Conservation (phyloP, 1,140 invertebrate species). For the Reticulitermes speratus region DNA sequence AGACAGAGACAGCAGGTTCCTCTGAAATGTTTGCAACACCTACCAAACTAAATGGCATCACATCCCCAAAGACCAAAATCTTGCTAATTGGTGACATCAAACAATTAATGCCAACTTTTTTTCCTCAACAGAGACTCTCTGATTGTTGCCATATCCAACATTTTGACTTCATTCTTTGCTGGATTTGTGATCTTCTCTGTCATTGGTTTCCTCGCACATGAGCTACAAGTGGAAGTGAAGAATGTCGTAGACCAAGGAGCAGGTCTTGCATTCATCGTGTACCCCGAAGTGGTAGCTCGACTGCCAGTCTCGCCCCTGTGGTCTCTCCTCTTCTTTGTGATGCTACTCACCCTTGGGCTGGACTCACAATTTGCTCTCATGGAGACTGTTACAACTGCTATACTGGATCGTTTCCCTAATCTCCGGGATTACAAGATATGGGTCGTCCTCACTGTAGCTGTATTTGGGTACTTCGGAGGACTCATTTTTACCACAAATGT, state of each 20-base stretch:
- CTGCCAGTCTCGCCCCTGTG: slow-evolving; percentile 78
- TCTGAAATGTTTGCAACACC: no score
- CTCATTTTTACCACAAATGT: slow-evolving; percentile 43
- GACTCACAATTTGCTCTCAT: slow-evolving; percentile 62
- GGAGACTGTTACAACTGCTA: slow-evolving; percentile 53
- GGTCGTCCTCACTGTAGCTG: slow-evolving; percentile 42
- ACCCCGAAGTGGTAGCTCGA: slow-evolving; percentile 80
- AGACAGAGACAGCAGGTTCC: no score
- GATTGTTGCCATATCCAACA: slow-evolving; percentile 74
- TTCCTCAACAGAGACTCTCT: slow-evolving; percentile 59
- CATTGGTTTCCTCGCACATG: slow-evolving; percentile 74
- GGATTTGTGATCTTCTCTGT: slow-evolving; percentile 78
- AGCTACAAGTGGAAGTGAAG: slow-evolving; percentile 66
- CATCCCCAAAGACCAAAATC: no score
- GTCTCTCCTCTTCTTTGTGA: slow-evolving; percentile 84
- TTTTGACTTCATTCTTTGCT: slow-evolving; percentile 75
- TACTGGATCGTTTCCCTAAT: slow-evolving; percentile 50
- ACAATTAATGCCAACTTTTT: not conserved
- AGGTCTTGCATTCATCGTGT: slow-evolving; percentile 81
- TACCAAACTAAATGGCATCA: no score
- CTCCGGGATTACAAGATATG: slow-evolving; percentile 44
- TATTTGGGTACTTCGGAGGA: slow-evolving; percentile 44
- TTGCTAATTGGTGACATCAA: no score
- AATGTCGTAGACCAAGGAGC: slow-evolving; percentile 76
- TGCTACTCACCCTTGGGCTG: slow-evolving; percentile 73